Conservation (phyloP, 2,113 vertebrate species). For the Tachycineta bicolor region DNA sequence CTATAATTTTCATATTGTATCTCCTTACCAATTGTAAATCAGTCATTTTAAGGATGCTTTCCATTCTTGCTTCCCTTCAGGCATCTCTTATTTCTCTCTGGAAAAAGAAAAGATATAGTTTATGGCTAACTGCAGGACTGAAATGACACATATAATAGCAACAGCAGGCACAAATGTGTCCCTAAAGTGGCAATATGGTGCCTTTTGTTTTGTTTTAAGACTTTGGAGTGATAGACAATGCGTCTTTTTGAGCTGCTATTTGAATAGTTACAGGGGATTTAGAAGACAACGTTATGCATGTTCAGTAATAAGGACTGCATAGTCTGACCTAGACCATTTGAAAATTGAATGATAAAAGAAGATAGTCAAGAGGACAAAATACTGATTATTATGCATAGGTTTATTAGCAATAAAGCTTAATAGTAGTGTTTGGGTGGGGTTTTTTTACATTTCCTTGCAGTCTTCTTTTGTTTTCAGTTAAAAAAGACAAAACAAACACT, state of each 20-base stretch:
- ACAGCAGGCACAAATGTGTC: slow-evolving; percentile 85
- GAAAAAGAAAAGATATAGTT: slow-evolving; percentile 83
- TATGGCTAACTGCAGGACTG: slow-evolving; percentile 83
- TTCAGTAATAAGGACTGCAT: slow-evolving; percentile 51
- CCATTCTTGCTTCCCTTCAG: slow-evolving; percentile 79
- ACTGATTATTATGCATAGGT: neutral
- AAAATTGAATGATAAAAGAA: slow-evolving; percentile 6
- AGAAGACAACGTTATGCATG: slow-evolving; percentile 65
- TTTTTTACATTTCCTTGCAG: neutral
- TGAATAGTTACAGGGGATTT: slow-evolving; percentile 80
- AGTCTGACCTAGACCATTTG: slow-evolving; percentile 5
- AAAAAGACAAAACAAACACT: neutral
- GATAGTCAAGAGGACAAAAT: slow-evolving; percentile 8
- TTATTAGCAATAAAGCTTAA: slow-evolving; percentile 4
- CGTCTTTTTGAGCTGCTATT: slow-evolving; percentile 74
- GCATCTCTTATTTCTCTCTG: slow-evolving; percentile 80
- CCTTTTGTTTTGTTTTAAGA: slow-evolving; percentile 84
- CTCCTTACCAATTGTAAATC: slow-evolving; percentile 79
- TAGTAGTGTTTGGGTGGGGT: neutral
- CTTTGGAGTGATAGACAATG: slow-evolving; percentile 76
- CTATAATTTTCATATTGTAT: slow-evolving; percentile 76
- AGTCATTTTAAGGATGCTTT: slow-evolving; percentile 83
- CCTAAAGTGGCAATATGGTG: slow-evolving; percentile 84
- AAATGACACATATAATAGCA: slow-evolving; percentile 84
- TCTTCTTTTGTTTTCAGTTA: neutral